These are phyloP conservation scores for Amphimedon queenslandica DNA, from an alignment of 37 sponge, comb jelly and placozoan genomes.

Conservation along the genomic window DNA sequence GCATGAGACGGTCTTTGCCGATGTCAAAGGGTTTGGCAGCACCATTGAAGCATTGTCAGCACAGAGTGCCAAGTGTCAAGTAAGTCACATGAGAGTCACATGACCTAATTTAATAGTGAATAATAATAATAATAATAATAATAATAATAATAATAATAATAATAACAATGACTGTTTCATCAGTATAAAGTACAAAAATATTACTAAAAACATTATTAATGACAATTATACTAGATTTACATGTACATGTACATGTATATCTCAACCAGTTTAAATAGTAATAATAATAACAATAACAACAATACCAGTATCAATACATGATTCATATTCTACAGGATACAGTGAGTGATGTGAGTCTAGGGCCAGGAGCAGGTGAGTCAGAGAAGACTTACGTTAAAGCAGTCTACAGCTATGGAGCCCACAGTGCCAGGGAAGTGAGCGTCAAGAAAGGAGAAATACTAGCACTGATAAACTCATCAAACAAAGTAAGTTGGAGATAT, in stretches of 20 bases:
- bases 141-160: neutral
- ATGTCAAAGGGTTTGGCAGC: constrained; percentile 58
- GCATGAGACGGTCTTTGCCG: constrained; percentile 76
- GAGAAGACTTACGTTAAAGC: constrained; percentile 50
- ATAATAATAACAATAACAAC: too few relatives aligned
- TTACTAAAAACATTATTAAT: too few relatives aligned
- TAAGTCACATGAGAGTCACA: neutral
- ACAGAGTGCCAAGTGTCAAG: constrained; percentile 72
- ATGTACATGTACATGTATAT: too few relatives aligned
- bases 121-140: too few relatives aligned
- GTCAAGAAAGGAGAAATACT: constrained; percentile 79
- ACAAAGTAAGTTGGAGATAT: constrained; percentile 57
- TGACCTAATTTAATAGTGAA: too few relatives aligned
- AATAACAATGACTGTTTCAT: too few relatives aligned
- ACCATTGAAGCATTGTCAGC: constrained; percentile 37
- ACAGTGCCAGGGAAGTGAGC: constrained; percentile 62
- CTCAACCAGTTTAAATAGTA: too few relatives aligned
- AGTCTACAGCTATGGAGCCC: constrained; percentile 57
- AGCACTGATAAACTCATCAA: constrained; percentile 54
- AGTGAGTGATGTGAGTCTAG: too few relatives aligned
- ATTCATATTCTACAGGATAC: too few relatives aligned
- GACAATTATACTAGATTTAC: too few relatives aligned
- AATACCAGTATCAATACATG: neutral
- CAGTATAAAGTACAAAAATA: too few relatives aligned
- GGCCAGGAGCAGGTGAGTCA: constrained; percentile 1